These are phyloP conservation scores for Gymnoscopelus braueri DNA, from an alignment of 2,797 vertebrate species.

Conservation along the genomic window DNA sequence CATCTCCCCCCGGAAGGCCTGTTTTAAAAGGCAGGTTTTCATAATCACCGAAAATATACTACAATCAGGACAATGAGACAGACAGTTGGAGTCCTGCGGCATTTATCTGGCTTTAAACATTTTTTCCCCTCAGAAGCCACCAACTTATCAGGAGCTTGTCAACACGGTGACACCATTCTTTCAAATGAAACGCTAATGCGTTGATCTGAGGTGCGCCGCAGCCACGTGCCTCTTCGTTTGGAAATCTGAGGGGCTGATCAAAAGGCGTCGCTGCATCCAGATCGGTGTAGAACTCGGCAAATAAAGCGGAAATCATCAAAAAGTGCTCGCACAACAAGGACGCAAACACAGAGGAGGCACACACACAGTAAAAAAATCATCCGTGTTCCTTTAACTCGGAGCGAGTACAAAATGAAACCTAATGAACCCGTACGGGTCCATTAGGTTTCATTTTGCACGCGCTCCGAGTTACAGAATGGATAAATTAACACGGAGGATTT, in stretches of 20 bases:
- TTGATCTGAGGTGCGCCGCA: constrained; percentile 77
- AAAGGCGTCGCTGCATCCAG: constrained; percentile 78
- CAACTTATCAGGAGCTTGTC: constrained; percentile 83
- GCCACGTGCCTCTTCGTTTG: constrained; percentile 71
- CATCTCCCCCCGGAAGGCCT: constrained; percentile 73
- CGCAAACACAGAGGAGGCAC: constrained; percentile 63
- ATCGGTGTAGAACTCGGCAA: constrained; percentile 78
- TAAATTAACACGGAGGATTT: no score
- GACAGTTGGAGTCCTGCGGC: constrained; percentile 84
- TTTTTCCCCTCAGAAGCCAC: constrained; percentile 79
- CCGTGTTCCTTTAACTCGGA: no score
- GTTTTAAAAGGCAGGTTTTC: constrained; percentile 79
- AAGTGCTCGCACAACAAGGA: constrained; percentile 72
- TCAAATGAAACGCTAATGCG: constrained; percentile 83
- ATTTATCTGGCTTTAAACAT: constrained; percentile 83
- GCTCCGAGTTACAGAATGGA: no score
- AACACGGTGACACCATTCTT: constrained; percentile 86
- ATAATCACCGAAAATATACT: constrained; percentile 86
- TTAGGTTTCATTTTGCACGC: no score
- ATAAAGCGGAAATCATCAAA: constrained; percentile 78
- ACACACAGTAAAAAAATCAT: no score
- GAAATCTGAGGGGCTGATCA: constrained; percentile 83
- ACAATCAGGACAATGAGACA: constrained; percentile 83
- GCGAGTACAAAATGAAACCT: no score
- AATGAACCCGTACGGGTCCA: no score